Evolutionary conservation across 2,113 vertebrate species (phyloP).

Genomic region (Climacteris rufus): DNA sequence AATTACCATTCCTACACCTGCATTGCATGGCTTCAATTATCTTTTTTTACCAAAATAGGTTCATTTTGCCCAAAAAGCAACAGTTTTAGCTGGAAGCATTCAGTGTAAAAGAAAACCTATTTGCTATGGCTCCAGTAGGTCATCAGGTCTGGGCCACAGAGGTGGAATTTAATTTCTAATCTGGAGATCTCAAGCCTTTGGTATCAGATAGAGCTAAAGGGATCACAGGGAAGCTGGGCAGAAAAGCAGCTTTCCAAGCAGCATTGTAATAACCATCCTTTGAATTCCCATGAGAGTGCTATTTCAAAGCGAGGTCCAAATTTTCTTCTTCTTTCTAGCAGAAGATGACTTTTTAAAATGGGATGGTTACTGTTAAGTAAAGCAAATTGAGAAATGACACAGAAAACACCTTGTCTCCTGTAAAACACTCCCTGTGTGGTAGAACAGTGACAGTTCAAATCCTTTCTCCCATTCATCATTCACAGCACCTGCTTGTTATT

Average conservation of each 20-base stretch:
- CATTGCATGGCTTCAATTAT: fast-evolving
- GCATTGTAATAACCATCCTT: not conserved
- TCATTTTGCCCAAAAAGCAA: not conserved
- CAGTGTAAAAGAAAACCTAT: not conserved
- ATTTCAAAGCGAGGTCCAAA: not conserved
- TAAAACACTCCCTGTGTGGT: not conserved
- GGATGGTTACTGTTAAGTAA: not conserved
- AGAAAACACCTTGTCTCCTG: not conserved
- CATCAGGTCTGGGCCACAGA: not conserved
- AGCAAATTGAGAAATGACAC: not conserved
- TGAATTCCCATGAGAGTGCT: not conserved
- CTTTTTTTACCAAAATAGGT: not conserved
- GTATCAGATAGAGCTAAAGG: slow-evolving; percentile 2
- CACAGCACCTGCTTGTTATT: not conserved
- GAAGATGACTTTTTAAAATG: not conserved
- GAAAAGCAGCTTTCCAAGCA: slow-evolving; percentile 7
- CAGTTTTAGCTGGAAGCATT: not conserved
- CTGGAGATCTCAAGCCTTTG: slow-evolving; percentile 9
- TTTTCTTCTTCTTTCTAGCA: not conserved
- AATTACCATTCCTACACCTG: not conserved
- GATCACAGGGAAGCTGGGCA: not conserved
- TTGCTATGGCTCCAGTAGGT: not conserved
- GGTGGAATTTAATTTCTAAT: slow-evolving; percentile 39
- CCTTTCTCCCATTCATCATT: not conserved
- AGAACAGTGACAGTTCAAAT: not conserved